A percentile compares a stretch with the other conserved stretches of the same genome.
phyloP scores from a whole-genome alignment of 2,888 invertebrate species.

The Eilema depressum region DNA sequence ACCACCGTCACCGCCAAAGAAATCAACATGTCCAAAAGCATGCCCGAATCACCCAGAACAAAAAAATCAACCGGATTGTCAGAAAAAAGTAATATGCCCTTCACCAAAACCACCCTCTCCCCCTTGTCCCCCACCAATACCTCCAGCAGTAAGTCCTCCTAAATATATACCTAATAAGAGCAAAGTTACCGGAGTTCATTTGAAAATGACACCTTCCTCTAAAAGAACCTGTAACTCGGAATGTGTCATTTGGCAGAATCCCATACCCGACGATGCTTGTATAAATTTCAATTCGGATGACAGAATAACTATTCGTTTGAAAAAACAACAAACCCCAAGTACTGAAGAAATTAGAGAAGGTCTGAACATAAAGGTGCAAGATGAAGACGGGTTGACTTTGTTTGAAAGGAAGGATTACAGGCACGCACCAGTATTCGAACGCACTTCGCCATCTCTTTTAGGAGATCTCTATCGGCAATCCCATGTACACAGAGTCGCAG shows the following conservation, averaged over 20 bases:
- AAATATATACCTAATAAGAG: not conserved
- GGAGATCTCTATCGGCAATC: constrained; percentile 64
- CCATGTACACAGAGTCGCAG: constrained; percentile 58
- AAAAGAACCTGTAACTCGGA: constrained; percentile 49
- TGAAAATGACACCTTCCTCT: constrained; percentile 58
- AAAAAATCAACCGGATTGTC: not conserved
- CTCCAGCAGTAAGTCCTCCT: constrained; percentile 5
- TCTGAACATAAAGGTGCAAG: constrained; percentile 66
- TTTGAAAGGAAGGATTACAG: constrained; percentile 69
- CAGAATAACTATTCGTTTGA: constrained; percentile 61
- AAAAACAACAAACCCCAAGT: constrained; percentile 56
- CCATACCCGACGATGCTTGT: constrained; percentile 27
- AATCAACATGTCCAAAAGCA: constrained; percentile 45
- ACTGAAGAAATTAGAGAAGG: constrained; percentile 66
- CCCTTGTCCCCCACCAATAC: constrained; percentile 25
- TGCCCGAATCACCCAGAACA: constrained; percentile 38
- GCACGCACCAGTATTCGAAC: constrained; percentile 12
- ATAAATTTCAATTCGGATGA: constrained; percentile 59
- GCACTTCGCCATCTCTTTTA: constrained; percentile 45
- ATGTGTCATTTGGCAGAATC: constrained; percentile 37
- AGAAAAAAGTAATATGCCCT: constrained; percentile 9
- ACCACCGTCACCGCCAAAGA: constrained; percentile 27
- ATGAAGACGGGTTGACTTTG: constrained; percentile 68
- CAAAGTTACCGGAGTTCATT: constrained; percentile 23
- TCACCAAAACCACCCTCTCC: constrained; percentile 21